Conservation (phyloP, 2,797 vertebrate species). For the Fratercula arctica region DNA sequence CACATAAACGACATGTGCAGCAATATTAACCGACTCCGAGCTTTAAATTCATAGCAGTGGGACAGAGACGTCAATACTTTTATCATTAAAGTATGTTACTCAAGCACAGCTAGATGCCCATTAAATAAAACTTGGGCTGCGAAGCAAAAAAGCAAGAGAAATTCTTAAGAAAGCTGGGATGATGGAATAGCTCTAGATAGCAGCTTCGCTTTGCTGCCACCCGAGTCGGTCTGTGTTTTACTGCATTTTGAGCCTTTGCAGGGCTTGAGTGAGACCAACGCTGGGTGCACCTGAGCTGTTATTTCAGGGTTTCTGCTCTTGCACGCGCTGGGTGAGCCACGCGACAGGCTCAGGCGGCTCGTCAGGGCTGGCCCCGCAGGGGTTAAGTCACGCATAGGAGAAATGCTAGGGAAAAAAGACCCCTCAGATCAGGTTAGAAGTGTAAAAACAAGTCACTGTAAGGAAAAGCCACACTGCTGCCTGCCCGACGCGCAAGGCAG, state of each 20-base stretch:
- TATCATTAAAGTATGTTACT: neutral
- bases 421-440: neutral
- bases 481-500: neutral
- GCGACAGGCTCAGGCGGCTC: neutral
- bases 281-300: neutral
- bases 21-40: neutral
- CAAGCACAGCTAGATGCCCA: neutral
- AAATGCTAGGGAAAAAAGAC: neutral
- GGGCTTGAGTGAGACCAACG: too few relatives aligned
- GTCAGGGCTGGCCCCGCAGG: neutral
- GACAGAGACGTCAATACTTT: neutral
- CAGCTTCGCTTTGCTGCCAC: neutral
- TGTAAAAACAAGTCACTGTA: fast-evolving
- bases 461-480: neutral
- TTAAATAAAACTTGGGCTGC: neutral
- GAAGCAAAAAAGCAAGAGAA: neutral
- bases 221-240: neutral
- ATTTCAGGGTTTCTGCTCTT: neutral
- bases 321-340: neutral
- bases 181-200: neutral
- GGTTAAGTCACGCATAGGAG: neutral
- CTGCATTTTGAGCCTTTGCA: neutral
- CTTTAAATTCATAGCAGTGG: neutral
- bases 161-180: neutral
- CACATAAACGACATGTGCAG: neutral